These are phyloP conservation scores for Orbicella faveolata DNA, from an alignment of 64 coral and sea anemone species.

Conservation along the genomic window DNA sequence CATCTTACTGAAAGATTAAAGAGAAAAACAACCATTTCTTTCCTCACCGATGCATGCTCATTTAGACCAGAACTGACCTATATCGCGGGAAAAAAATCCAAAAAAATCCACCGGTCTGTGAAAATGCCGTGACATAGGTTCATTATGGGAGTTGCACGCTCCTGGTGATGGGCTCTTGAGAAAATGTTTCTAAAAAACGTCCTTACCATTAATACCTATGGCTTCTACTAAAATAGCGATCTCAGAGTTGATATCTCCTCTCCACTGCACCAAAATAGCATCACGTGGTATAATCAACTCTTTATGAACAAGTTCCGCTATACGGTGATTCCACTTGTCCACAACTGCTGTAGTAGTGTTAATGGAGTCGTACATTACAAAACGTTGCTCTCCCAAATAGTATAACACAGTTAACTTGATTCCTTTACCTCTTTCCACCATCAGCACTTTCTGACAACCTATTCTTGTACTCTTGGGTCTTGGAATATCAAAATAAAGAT, in stretches of 20 bases:
- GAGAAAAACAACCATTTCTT: too few species aligned
- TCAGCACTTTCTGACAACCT: constrained; percentile 42
- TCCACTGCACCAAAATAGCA: constrained; percentile 19
- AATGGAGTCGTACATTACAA: constrained; percentile 23
- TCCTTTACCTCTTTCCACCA: constrained; percentile 18
- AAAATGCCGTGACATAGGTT: too few species aligned
- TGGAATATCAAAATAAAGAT: constrained; percentile 59
- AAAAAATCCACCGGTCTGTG: too few species aligned
- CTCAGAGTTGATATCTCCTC: constrained; percentile 38
- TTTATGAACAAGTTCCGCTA: constrained; percentile 26
- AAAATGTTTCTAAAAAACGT: background rate
- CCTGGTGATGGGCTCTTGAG: too few species aligned
- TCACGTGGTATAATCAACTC: constrained; percentile 18
- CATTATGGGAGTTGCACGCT: too few species aligned
- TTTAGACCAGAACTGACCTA: too few species aligned
- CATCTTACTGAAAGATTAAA: too few species aligned
- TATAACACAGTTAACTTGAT: constrained; percentile 44
- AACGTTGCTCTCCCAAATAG: background rate
- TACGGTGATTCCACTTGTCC: background rate
- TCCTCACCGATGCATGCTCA: too few species aligned
- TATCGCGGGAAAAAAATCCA: too few species aligned
- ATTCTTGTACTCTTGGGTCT: background rate
- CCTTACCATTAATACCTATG: constrained; percentile 38
- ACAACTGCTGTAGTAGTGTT: background rate
- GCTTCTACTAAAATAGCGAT: constrained; percentile 50